Percentiles rank a stretch among this genome's conserved stretches.
phyloP scores from a whole-genome alignment of 2,888 invertebrate genomes.

The Nipponacmea schrenckii region DNA sequence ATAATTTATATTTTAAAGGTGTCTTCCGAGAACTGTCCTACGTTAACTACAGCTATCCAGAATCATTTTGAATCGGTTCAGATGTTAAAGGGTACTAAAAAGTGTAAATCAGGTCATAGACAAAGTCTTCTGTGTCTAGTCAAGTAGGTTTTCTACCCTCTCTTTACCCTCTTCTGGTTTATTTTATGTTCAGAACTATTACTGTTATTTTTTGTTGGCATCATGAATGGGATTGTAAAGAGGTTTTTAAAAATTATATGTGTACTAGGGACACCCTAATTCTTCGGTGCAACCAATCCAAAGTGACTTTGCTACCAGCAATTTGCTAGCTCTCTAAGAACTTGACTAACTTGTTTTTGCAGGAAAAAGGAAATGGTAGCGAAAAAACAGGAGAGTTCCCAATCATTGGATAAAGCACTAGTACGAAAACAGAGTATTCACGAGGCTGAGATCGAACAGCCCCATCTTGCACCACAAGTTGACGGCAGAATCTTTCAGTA shows the following conservation, averaged over 20 bases:
- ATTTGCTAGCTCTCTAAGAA: too few relatives aligned
- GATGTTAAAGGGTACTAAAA: constrained; percentile 79
- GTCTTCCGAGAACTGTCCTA: constrained; percentile 86
- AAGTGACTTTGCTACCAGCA: too few relatives aligned
- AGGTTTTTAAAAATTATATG: too few relatives aligned
- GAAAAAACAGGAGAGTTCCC: constrained; percentile 35
- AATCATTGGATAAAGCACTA: constrained; percentile 31
- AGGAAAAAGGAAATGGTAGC: constrained; percentile 35
- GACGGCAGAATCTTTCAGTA: constrained; percentile 84
- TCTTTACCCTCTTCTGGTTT: neutral
- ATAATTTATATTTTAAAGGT: constrained; percentile 71
- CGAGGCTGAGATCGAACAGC: constrained; percentile 83
- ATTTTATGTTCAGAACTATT: neutral
- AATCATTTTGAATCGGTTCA: constrained; percentile 91
- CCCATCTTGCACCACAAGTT: constrained; percentile 82
- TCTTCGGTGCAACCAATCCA: too few relatives aligned
- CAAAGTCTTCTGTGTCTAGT: constrained; percentile 87
- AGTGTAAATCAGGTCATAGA: constrained; percentile 78
- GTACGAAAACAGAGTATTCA: constrained; percentile 70
- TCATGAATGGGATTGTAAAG: too few relatives aligned
- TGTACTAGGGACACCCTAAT: too few relatives aligned
- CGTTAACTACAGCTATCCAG: constrained; percentile 84
- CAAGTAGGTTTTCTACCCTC: constrained; percentile 65
- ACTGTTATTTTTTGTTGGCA: too few relatives aligned
- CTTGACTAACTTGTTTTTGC: constrained; percentile 3